Conservation (phyloP, 2,113 vertebrate species). For the Prietella phreatophila region DNA sequence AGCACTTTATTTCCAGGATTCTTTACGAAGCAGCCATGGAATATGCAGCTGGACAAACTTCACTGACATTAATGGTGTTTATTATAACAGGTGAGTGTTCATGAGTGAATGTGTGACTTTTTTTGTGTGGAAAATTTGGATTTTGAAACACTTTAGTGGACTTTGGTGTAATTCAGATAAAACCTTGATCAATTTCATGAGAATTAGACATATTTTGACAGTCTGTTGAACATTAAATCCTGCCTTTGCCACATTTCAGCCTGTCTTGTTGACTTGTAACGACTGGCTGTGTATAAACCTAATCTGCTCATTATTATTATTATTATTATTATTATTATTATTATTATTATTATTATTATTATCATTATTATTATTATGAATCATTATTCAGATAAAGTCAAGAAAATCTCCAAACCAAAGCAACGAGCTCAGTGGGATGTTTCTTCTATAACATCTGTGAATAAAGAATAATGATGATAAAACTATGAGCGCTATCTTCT, state of each 20-base stretch:
- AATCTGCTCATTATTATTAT: neutral
- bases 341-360: no score
- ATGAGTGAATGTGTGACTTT: neutral
- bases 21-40: conserved; percentile 67
- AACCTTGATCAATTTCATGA: neutral
- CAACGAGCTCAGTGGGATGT: neutral
- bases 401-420: neutral
- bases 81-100: conserved; percentile 65
- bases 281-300: neutral
- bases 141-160: neutral
- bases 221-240: neutral
- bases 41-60: conserved; percentile 53
- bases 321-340: no score
- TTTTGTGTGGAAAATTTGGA: no score
- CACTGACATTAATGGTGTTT: conserved; percentile 55
- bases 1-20: conserved; percentile 50
- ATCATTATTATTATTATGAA: no score
- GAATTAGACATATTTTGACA: neutral
- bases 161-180: neutral
- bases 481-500: neutral
- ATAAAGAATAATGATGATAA: neutral
- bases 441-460: neutral
- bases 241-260: no score
- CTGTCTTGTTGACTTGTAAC: neutral
- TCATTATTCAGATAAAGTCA: neutral